Base-by-base conservation (phyloP, 2,888 invertebrate species). In the Ctenicera cuprea region DNA sequence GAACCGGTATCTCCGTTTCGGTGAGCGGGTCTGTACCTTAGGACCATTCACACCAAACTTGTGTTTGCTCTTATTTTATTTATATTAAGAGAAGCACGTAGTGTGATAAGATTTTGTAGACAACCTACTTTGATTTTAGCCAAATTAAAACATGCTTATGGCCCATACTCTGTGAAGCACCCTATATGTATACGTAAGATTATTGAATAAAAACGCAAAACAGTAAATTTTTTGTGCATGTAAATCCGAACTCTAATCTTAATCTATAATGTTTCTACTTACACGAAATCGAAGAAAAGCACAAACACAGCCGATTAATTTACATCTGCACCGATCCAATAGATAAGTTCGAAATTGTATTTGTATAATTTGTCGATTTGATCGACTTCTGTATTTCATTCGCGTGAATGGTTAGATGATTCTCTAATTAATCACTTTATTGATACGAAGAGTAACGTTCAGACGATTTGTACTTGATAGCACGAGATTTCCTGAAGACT, bases 341-440 rank as follows among this genome's bases (percentile, higher is more conserved):
- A 87, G 75, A 81, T 87, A 88, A 45, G 87, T 89, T 72, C 89
- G 87, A 81, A 89, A 89, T 78, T 89, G 89, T 72, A 89, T 83
- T 82, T 89, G 88, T 73, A 89, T 89, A 67, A 89, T 88, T 84
- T 87, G 83, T 76, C 85, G 82, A 82, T 85, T 86, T 8, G 85
- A 83, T 76, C 82, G 82, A 78, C 80, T 83, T 77, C 79, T 83
- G 82, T 86, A 86, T 83, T 85, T 83, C 85, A 85, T 83, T 83
- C 82, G 83, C 64, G 74, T 71, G 45, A 61, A 20, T 52, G 20
- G 18, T 50, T 20, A 50, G 18, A 11, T 22, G 12, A 20, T 1
- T 7, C 14, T n/a, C 41, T 22, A 41, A 41, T 62, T 12, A 14
- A 33, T 16, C 18, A 48, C 20, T 5, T 14, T 16, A 14, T 16